A percentile compares a stretch with the other conserved stretches of the same genome.
Evolutionary conservation across 64 coral and sea anemone species (phyloP).

Genomic region (Pachyseris speciosa): DNA sequence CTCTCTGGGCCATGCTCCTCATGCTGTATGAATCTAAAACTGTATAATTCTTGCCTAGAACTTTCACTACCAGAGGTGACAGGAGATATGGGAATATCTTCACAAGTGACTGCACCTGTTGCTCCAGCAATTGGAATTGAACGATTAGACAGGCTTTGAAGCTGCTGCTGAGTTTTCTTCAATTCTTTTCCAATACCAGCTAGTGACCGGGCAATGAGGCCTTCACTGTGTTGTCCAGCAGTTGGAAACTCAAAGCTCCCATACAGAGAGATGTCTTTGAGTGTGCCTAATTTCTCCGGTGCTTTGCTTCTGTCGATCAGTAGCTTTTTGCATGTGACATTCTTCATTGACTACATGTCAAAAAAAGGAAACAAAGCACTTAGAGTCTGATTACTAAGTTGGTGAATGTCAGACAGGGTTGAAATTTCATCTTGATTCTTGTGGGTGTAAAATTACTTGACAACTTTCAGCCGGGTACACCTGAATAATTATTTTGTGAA

Average conservation of each 20-base stretch:
- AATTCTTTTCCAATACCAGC: neutral
- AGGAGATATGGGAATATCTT: neutral
- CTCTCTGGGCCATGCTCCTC: no score
- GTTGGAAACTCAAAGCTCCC: neutral
- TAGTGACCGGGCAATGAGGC: neutral
- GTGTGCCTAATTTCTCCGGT: constrained; percentile 24
- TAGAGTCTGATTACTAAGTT: no score
- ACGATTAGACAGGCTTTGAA: neutral
- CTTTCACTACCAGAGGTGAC: neutral
- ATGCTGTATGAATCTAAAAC: neutral
- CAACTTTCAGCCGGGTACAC: no score
- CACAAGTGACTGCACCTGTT: neutral
- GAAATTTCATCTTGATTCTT: no score
- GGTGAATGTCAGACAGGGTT: no score
- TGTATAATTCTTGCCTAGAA: neutral
- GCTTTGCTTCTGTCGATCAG: constrained; percentile 5
- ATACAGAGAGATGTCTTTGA: constrained; percentile 57
- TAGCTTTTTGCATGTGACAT: constrained; percentile 10
- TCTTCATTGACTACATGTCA: no score
- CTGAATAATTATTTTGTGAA: no score
- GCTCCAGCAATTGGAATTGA: neutral
- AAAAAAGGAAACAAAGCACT: no score
- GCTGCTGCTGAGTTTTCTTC: neutral
- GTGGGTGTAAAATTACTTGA: no score
- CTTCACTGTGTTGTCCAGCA: no score